Conservation (phyloP, 2,113 vertebrate species). For the Rhodinocichla rosea region DNA sequence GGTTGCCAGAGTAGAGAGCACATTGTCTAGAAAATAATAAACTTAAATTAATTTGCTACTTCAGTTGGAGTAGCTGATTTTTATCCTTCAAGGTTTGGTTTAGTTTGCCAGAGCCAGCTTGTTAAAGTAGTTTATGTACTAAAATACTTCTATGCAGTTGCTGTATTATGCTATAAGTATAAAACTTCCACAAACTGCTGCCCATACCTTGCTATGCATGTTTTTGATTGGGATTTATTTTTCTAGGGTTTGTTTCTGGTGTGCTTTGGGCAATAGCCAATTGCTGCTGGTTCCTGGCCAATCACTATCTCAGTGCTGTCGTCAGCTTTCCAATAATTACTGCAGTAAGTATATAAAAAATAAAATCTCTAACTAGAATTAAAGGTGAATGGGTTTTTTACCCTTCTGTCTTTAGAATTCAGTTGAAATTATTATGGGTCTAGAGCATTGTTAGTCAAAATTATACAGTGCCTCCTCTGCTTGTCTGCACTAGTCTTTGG, state of each 20-base stretch:
- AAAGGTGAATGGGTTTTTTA: not conserved
- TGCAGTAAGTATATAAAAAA: conserved; percentile 77
- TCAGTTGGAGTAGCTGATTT: not conserved
- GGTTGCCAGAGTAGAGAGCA: not conserved
- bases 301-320: conserved; percentile 81
- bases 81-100: not conserved
- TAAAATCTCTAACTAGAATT: not conserved
- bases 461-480: not conserved
- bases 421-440: not conserved
- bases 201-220: not conserved
- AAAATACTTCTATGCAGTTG: not conserved
- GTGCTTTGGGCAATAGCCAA: conserved; percentile 83
- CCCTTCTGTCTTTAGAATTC: not conserved
- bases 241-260: conserved; percentile 83
- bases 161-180: not conserved
- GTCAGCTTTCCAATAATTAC: conserved; percentile 87
- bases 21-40: not conserved
- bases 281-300: conserved; percentile 88
- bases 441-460: not conserved
- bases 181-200: not conserved
- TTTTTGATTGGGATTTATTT: conserved; percentile 1
- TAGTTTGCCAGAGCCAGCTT: not conserved
- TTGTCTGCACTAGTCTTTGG: not conserved
- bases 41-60: not conserved
- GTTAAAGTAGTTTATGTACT: not conserved